Base-by-base conservation (phyloP, 1,140 invertebrate genomes). In the Aradophagus sp. region DNA sequence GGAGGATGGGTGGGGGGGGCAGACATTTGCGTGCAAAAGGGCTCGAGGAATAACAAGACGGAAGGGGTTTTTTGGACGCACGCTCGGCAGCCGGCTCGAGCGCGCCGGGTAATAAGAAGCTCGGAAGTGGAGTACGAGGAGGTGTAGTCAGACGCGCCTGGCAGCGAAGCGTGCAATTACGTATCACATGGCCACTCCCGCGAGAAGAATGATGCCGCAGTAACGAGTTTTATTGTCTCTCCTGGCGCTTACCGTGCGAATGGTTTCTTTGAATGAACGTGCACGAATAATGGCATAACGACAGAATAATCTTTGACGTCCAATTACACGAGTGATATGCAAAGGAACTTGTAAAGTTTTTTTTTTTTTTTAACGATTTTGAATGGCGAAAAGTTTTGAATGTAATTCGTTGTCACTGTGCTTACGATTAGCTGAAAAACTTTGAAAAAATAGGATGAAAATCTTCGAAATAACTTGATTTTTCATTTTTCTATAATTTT, bases 91-190 rank as follows among this genome's bases (percentile, higher is more conserved):
- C 13, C 41, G 47, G 39, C 27, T 42, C 53, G 52, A 34, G 52
- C 36, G 39, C 35, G 38, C 12, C 7, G 13, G 53, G 47, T 62
- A 56, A 59, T 62, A 62, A 48, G 62, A 73, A 73, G 56, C 58
- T 56, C 3, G 15, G 31, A 56, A 73, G 69, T 73, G 32, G 50
- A 44, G 53, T 68, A 47, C 12, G 39, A 32, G 45, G 47, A 53
- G 55, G 34, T 68, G 55, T 59, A 59, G 63, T 68, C 63, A 68
- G 63, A 68, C 63, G 52, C 42, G 55, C 14, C 63, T 52, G 63
- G 63, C 63, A 67, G 50, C 63, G 53, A 67, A 67, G 63, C 63
- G 63, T 67, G 63, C 63, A 67, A 67, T 67, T 67, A 67, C 63
- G 44, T 56, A 67, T 59, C 63, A 58, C 47, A 58, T 34, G 63